Conservation (phyloP, 2,888 invertebrate genomes). For the Drosophila subsilvestris region DNA sequence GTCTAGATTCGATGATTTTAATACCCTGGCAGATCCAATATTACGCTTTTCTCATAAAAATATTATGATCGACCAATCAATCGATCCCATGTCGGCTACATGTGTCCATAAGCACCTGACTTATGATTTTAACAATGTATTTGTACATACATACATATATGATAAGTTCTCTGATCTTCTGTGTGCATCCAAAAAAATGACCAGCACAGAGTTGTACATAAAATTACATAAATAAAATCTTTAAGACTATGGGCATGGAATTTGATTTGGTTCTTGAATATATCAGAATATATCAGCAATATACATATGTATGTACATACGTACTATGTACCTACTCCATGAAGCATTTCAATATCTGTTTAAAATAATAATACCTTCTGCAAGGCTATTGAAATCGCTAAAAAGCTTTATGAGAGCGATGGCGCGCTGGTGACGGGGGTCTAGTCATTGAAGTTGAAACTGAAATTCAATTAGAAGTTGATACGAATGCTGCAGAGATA, state of each 20-base stretch:
- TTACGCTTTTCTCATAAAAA: background rate
- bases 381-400: constrained; percentile 19
- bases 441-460: constrained; percentile 54
- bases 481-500: constrained; percentile 40
- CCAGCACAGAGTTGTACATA: background rate
- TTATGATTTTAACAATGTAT: too few species aligned
- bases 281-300: background rate
- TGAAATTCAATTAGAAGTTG: constrained; percentile 64
- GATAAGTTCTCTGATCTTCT: too few species aligned
- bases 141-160: background rate
- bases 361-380: background rate
- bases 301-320: constrained; percentile 16
- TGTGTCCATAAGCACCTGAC: too few species aligned
- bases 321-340: constrained; percentile 7
- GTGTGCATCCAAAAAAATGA: background rate
- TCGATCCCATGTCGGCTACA: too few species aligned
- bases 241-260: too few species aligned
- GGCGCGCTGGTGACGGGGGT: background rate
- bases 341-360: background rate
- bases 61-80: background rate
- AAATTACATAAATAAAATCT: constrained; percentile 2
- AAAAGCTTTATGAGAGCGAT: constrained; percentile 31
- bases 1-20: background rate
- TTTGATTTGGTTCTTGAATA: too few species aligned
- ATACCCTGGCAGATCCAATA: background rate